Conservation (phyloP, 2,888 invertebrate species). For the Pachydiplax longipennis region DNA sequence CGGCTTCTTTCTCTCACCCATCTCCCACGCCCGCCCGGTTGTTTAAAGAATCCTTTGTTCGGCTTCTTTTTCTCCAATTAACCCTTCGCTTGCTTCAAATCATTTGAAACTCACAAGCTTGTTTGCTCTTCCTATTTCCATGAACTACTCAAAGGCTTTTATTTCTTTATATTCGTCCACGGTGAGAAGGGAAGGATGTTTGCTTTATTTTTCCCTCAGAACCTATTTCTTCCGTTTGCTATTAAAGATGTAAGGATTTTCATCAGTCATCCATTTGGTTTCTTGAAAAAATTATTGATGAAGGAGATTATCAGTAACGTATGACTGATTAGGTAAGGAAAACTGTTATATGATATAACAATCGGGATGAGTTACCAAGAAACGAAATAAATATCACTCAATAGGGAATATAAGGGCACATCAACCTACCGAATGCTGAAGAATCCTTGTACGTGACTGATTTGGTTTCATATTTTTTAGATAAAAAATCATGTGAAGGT, state of each 20-base stretch:
- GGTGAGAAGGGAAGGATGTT: not conserved
- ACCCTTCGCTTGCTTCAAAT: constrained; percentile 4
- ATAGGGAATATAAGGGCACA: too few relatives aligned
- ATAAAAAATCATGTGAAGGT: too few relatives aligned
- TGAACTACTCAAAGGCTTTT: not conserved
- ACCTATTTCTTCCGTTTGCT: not conserved
- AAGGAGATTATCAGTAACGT: too few relatives aligned
- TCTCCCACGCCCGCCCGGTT: not conserved
- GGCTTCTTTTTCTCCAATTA: constrained; percentile 6
- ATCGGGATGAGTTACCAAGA: too few relatives aligned
- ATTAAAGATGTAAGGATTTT: not conserved
- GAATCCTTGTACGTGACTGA: too few relatives aligned
- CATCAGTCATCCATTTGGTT: too few relatives aligned
- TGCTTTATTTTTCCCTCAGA: not conserved
- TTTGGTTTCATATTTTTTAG: too few relatives aligned
- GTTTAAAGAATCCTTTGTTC: constrained; percentile 6
- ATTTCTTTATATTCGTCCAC: not conserved
- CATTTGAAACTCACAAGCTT: not conserved
- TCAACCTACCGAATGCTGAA: too few relatives aligned
- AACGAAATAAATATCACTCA: too few relatives aligned
- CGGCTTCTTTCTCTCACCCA: not conserved
- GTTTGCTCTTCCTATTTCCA: constrained; percentile 4
- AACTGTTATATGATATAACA: too few relatives aligned
- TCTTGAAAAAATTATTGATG: too few relatives aligned
- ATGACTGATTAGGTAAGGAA: too few relatives aligned